Percentiles rank a stretch among this genome's conserved stretches.
These are phyloP conservation scores for Catocala nupta DNA, from an alignment of 2,888 invertebrate species.

Conservation along the genomic window DNA sequence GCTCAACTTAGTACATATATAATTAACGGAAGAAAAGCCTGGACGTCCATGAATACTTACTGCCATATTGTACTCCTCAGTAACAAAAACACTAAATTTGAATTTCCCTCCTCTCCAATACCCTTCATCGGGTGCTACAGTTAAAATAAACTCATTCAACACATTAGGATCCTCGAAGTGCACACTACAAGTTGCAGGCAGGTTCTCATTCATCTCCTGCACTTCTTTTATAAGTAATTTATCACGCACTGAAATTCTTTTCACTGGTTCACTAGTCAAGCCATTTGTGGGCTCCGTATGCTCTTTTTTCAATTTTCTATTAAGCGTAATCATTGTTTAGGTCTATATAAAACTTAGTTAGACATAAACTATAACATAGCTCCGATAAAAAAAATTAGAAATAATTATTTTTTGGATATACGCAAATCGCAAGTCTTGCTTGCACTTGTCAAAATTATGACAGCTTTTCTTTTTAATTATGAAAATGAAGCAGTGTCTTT, in stretches of 20 bases:
- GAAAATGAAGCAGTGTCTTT: no score
- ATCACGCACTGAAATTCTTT: constrained; percentile 92
- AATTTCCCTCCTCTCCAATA: constrained; percentile 96
- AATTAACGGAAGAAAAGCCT: neutral
- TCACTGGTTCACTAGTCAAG: constrained; percentile 72
- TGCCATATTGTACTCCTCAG: constrained; percentile 98
- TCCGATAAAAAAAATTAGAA: constrained; percentile 44
- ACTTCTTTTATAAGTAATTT: constrained; percentile 93
- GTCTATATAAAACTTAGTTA: constrained; percentile 40
- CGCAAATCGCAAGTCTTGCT: constrained; percentile 32
- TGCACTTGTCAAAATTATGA: constrained; percentile 36
- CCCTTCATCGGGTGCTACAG: constrained; percentile 94
- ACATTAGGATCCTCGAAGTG: constrained; percentile 94
- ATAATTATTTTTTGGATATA: constrained; percentile 33
- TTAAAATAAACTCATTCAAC: constrained; percentile 93
- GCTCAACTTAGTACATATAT: neutral
- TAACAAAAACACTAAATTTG: constrained; percentile 94
- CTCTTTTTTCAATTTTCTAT: constrained; percentile 91
- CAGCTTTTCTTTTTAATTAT: constrained; percentile 10
- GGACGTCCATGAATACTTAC: constrained; percentile 86
- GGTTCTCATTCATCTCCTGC: constrained; percentile 94
- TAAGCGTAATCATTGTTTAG: constrained; percentile 90
- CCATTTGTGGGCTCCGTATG: constrained; percentile 78
- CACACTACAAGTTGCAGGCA: constrained; percentile 93
- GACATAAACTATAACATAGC: constrained; percentile 57